Evolutionary conservation across 2,113 vertebrate species (phyloP).

Genomic region (Castor canadensis): DNA sequence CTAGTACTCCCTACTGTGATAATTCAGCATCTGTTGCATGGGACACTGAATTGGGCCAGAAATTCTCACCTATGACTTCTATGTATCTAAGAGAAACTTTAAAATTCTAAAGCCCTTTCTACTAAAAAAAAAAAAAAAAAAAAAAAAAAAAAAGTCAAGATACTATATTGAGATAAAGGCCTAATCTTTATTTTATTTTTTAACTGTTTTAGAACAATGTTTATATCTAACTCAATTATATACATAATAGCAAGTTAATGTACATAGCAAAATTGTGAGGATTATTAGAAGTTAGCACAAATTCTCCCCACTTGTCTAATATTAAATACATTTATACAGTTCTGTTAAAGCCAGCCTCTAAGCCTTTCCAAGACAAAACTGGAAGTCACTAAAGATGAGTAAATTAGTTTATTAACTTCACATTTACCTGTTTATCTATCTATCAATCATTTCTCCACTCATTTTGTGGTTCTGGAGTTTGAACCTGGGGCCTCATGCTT

Average conservation of each 20-base stretch:
- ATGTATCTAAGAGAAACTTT: background rate
- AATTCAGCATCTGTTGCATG: background rate
- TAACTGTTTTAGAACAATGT: background rate
- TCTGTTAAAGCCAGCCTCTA: slow-evolving; percentile 17
- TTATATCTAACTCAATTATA: background rate
- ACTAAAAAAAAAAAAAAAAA: background rate
- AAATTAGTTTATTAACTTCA: background rate
- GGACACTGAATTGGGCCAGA: background rate
- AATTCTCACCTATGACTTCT: background rate
- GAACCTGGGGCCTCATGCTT: too few relatives aligned
- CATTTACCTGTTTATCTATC: too few relatives aligned
- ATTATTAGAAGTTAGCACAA: background rate
- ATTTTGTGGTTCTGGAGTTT: too few relatives aligned
- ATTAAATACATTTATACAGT: background rate
- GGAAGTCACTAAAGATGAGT: background rate
- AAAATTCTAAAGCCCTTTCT: background rate
- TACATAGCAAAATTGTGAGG: background rate
- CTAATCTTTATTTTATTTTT: background rate
- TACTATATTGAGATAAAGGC: background rate
- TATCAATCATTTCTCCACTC: too few relatives aligned
- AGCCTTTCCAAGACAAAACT: background rate
- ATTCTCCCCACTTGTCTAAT: background rate
- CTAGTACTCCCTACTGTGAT: background rate
- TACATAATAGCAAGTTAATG: background rate
- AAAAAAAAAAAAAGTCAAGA: background rate